Conservation (phyloP, 2,797 vertebrate species). For the Taeniopygia guttata region DNA sequence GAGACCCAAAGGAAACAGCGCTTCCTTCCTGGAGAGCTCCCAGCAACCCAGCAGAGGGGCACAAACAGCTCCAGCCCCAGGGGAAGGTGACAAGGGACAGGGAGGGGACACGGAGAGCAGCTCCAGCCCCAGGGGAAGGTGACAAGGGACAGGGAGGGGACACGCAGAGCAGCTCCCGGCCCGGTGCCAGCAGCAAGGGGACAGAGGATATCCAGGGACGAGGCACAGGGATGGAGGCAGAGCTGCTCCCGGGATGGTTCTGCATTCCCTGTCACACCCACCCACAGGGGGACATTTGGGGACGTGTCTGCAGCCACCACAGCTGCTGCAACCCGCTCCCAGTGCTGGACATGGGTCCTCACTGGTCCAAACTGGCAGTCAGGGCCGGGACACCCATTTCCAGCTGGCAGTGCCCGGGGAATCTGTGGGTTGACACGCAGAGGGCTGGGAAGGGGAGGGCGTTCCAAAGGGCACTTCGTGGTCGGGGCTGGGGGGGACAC, state of each 20-base stretch:
- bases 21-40: background rate
- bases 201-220: fast-evolving
- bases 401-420: background rate
- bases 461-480: constrained; percentile 45
- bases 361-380: background rate
- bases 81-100: background rate
- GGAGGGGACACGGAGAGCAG: background rate
- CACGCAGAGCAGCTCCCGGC: background rate
- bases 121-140: background rate
- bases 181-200: background rate
- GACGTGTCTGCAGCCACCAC: background rate
- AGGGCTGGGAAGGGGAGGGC: background rate
- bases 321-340: background rate
- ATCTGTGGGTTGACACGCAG: background rate
- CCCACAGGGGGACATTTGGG: background rate
- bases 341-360: background rate
- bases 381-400: background rate
- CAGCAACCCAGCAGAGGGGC: background rate
- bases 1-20: background rate
- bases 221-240: background rate
- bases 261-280: background rate
- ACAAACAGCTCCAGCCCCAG: background rate
- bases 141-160: background rate
- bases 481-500: background rate
- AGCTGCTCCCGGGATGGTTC: background rate